phyloP scores from a whole-genome alignment of 35 echinoderm and acorn worm genomes.

The Lytechinus pictus region DNA sequence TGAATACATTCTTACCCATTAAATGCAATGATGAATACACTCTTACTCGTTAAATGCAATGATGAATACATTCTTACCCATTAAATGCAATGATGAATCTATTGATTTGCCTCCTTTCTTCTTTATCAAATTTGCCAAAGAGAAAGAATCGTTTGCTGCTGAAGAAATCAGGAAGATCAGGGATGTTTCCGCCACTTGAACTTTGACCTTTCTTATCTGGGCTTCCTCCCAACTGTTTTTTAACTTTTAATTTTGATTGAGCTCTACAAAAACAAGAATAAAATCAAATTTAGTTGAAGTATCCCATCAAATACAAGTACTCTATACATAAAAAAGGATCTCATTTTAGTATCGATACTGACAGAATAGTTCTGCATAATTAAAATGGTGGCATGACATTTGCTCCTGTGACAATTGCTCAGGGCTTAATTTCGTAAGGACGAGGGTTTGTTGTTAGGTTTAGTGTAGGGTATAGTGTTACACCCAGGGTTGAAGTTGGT shows the following conservation, averaged over 20 bases:
- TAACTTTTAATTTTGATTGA: neutral
- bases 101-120: slow-evolving; percentile 75
- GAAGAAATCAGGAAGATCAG: slow-evolving; percentile 87
- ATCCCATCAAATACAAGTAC: no score
- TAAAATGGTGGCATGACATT: no score
- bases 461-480: no score
- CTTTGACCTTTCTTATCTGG: neutral
- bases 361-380: no score
- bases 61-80: slow-evolving; percentile 63
- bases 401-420: no score
- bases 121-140: slow-evolving; percentile 80
- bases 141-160: slow-evolving; percentile 77
- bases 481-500: no score
- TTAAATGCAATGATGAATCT: slow-evolving; percentile 87
- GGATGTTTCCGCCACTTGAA: slow-evolving; percentile 51
- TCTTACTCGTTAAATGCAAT: neutral
- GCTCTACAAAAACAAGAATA: neutral
- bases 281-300: no score
- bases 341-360: no score
- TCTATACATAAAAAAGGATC: no score
- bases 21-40: slow-evolving; percentile 81
- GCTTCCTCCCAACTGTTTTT: slow-evolving; percentile 4
- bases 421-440: no score
- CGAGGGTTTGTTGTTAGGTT: no score
- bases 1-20: slow-evolving; percentile 68